phyloP scores from a whole-genome alignment of 2,888 invertebrate genomes.

The Maniola hyperantus region DNA sequence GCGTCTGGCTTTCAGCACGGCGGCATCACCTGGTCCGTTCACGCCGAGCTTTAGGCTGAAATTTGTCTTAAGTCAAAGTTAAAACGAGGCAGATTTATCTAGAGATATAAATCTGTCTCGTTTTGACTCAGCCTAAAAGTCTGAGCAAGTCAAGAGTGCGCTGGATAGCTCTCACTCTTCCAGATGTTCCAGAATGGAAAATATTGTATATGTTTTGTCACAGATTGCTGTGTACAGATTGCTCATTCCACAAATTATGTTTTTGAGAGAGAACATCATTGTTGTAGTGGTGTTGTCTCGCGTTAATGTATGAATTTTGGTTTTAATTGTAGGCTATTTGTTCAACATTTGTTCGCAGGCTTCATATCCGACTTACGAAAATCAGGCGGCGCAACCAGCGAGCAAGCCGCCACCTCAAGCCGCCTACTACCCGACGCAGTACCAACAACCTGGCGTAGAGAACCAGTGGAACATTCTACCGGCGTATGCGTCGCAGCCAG shows the following conservation, averaged over 20 bases:
- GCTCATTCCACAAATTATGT: not conserved
- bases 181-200: not conserved
- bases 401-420: slow-evolving; percentile 10
- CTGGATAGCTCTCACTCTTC: too few species aligned
- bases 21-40: not conserved
- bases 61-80: too few species aligned
- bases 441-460: slow-evolving; percentile 17
- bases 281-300: not conserved
- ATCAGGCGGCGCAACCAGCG: not conserved
- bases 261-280: not conserved
- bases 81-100: too few species aligned
- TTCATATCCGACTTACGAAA: slow-evolving; percentile 29
- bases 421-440: slow-evolving; percentile 4
- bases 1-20: not conserved
- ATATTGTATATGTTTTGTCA: not conserved
- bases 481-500: slow-evolving; percentile 16
- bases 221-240: not conserved
- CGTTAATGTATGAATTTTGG: not conserved
- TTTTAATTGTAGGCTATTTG: slow-evolving; percentile 18
- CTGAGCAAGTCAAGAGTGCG: too few species aligned
- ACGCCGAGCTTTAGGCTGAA: not conserved
- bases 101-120: too few species aligned
- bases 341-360: slow-evolving; percentile 39
- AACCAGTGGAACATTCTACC: slow-evolving; percentile 21
- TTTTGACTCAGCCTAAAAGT: too few species aligned